phyloP scores from a whole-genome alignment of 1,140 invertebrate species.

The Copidosoma floridanum region DNA sequence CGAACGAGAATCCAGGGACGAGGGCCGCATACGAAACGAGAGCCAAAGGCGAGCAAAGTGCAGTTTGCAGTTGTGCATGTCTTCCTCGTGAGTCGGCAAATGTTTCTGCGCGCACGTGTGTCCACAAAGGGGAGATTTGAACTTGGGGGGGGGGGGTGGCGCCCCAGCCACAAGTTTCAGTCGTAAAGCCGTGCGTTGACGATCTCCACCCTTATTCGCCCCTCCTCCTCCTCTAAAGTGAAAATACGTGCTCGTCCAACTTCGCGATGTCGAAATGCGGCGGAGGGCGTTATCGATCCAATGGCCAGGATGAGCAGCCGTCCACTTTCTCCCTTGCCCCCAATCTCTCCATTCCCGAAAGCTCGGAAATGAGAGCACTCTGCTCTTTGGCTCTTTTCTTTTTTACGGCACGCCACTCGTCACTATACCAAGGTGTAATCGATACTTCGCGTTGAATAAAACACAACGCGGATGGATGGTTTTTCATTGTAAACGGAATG shows the following conservation, averaged over 20 bases:
- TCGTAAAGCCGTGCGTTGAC: conserved; percentile 24
- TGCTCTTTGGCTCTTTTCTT: no score
- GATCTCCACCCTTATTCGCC: background rate
- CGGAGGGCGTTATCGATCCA: background rate
- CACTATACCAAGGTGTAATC: no score
- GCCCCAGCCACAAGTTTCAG: conserved; percentile 25
- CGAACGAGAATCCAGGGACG: conserved; percentile 27
- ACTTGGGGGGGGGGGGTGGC: conserved; percentile 13
- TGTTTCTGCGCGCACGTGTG: conserved; percentile 19
- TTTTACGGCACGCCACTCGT: no score
- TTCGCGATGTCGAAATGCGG: no score
- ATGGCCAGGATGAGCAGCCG: background rate
- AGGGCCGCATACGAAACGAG: conserved; percentile 39
- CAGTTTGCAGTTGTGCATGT: conserved; percentile 42
- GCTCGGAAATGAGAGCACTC: no score
- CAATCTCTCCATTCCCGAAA: no score
- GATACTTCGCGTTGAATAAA: no score
- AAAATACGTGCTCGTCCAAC: conserved; percentile 4
- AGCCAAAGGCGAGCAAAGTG: conserved; percentile 40
- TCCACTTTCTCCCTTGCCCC: no score
- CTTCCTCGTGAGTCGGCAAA: conserved; percentile 30
- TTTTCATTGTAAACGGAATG: no score
- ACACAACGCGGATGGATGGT: no score
- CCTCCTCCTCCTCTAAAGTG: background rate
- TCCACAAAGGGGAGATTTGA: conserved; percentile 18